A percentile compares a stretch with the other conserved stretches of the same genome.
phyloP scores from a whole-genome alignment of 2,113 vertebrate species.

The Microtus pennsylvanicus region DNA sequence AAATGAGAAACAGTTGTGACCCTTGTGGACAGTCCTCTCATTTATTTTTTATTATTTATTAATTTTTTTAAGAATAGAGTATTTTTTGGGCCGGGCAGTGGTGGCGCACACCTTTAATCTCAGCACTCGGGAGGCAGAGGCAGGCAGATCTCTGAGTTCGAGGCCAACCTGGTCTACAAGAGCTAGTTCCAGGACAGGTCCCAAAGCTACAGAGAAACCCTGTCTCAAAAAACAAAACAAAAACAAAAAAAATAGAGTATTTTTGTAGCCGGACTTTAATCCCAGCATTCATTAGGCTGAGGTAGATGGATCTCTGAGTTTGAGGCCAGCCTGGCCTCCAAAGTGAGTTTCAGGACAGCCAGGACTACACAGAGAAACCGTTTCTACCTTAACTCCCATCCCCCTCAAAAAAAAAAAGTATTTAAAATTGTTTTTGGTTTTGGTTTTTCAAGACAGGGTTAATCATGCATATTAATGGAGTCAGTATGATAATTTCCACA shows the following conservation, averaged over 20 bases:
- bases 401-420: too few relatives aligned
- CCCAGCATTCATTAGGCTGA: background rate
- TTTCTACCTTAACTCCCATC: background rate
- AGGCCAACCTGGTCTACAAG: background rate
- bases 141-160: background rate
- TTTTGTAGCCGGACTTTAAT: background rate
- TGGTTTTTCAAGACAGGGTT: background rate
- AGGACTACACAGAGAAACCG: background rate
- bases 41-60: too few relatives aligned
- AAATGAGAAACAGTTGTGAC: background rate
- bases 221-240: background rate
- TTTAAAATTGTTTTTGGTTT: background rate
- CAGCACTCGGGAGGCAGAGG: background rate
- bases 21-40: background rate
- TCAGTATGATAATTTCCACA: background rate
- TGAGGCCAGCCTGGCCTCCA: background rate
- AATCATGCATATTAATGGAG: background rate
- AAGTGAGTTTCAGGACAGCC: background rate
- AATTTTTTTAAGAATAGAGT: background rate
- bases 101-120: background rate
- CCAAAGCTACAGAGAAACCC: background rate
- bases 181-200: too few relatives aligned
- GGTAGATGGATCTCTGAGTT: background rate
- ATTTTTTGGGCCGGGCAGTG: background rate
- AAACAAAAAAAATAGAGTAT: background rate